Evolutionary conservation across 2,888 invertebrate species (phyloP).

Genomic region (Augiades crinisus): DNA sequence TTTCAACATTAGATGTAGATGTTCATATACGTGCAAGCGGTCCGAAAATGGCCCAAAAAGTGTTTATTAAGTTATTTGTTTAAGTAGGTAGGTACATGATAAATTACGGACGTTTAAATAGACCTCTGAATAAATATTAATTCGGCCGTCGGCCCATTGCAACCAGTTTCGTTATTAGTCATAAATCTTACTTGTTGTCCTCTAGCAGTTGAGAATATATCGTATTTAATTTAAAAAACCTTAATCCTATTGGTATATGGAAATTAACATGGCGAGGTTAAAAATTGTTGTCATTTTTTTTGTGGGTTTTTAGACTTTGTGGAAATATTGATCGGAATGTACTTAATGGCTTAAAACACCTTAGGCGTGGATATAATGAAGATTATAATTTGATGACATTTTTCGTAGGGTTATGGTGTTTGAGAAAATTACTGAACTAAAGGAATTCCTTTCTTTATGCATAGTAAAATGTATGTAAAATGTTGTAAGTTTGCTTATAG

Average conservation of each 20-base stretch:
- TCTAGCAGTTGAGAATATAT: conserved; percentile 20
- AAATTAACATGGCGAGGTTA: conserved; percentile 18
- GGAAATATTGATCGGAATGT: background rate
- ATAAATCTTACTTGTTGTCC: conserved; percentile 30
- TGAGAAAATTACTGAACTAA: too few species aligned
- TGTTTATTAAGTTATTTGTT: conserved; percentile 40
- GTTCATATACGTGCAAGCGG: conserved; percentile 23
- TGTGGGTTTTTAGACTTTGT: background rate
- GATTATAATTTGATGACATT: too few species aligned
- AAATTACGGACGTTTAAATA: conserved; percentile 46
- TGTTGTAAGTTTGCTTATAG: too few species aligned
- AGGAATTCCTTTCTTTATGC: too few species aligned
- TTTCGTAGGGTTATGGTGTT: too few species aligned
- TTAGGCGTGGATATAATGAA: background rate
- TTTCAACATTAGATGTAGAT: background rate
- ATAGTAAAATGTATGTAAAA: too few species aligned
- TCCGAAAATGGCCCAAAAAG: conserved; percentile 37
- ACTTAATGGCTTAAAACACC: background rate
- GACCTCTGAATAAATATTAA: conserved; percentile 57
- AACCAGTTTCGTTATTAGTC: conserved; percentile 17
- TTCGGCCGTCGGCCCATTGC: conserved; percentile 38
- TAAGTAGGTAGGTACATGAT: conserved; percentile 38
- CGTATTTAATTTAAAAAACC: conserved; percentile 21
- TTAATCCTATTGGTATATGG: conserved; percentile 21
- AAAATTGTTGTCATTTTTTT: conserved; percentile 21